Conservation (phyloP, 2,113 vertebrate species). For the Circaetus gallicus region DNA sequence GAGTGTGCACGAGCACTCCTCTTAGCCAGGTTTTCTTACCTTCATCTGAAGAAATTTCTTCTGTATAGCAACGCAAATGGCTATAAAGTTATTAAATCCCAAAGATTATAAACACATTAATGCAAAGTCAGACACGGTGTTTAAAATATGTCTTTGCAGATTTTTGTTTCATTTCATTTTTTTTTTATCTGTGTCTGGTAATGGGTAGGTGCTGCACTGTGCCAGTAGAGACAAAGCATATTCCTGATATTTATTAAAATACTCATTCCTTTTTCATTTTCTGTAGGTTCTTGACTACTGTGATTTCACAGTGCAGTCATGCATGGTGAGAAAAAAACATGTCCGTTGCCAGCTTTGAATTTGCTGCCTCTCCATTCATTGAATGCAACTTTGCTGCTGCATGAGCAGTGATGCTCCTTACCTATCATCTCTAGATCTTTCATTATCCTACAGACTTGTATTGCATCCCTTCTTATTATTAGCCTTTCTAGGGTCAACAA, state of each 20-base stretch:
- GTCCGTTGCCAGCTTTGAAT: background rate
- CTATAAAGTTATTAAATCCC: background rate
- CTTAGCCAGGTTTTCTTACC: background rate
- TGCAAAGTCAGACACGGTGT: background rate
- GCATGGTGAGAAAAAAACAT: background rate
- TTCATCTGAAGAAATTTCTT: background rate
- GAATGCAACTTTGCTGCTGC: background rate
- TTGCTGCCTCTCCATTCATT: background rate
- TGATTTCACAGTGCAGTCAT: background rate
- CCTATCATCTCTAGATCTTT: background rate
- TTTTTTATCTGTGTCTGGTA: background rate
- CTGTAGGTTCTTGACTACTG: background rate
- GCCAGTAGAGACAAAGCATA: background rate
- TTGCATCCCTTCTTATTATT: background rate
- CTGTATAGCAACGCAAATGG: background rate
- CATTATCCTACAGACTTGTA: background rate
- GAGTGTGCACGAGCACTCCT: accelerated
- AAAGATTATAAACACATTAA: background rate
- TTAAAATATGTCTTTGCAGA: background rate
- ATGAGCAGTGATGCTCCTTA: background rate
- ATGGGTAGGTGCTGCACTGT: background rate
- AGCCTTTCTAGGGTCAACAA: background rate
- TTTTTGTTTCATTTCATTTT: background rate
- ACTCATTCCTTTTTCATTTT: background rate
- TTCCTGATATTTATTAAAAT: background rate